Evolutionary conservation across 2,888 invertebrate species (phyloP).

Genomic region (Hemicrepidius hirtus): DNA sequence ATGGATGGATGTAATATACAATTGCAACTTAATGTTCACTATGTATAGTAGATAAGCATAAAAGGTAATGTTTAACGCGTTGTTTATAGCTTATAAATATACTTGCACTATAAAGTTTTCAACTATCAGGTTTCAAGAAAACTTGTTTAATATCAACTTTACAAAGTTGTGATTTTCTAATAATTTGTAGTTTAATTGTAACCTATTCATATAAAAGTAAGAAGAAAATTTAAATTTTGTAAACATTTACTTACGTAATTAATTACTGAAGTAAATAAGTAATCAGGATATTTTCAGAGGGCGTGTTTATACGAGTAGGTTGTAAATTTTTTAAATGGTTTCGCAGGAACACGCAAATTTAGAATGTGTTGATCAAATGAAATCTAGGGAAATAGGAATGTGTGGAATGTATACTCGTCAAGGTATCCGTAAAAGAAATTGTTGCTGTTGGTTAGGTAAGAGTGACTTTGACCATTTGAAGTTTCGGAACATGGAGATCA

Average conservation of each 20-base stretch:
- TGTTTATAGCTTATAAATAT: neutral
- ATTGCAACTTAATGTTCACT: neutral
- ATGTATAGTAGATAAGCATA: neutral
- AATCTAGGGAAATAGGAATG: neutral
- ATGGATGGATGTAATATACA: no score
- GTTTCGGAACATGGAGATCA: neutral
- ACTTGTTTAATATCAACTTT: neutral
- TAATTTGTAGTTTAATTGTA: no score
- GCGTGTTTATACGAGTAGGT: neutral
- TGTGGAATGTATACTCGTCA: neutral
- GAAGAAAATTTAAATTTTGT: no score
- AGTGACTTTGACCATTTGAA: neutral
- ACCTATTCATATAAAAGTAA: no score
- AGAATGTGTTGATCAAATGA: neutral
- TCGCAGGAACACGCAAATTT: conserved; percentile 6
- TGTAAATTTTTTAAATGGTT: neutral
- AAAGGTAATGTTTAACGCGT: no score
- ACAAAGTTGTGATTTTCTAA: no score
- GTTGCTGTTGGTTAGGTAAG: neutral
- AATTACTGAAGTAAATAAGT: neutral
- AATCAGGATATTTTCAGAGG: neutral
- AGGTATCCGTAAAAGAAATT: neutral
- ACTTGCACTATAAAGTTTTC: neutral
- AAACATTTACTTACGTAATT: neutral
- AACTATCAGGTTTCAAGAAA: neutral